Evolutionary conservation across 2,888 invertebrate species (phyloP), one percentile per base, ranked within the genome.

Genomic region (Diloba caeruleocephala): DNA sequence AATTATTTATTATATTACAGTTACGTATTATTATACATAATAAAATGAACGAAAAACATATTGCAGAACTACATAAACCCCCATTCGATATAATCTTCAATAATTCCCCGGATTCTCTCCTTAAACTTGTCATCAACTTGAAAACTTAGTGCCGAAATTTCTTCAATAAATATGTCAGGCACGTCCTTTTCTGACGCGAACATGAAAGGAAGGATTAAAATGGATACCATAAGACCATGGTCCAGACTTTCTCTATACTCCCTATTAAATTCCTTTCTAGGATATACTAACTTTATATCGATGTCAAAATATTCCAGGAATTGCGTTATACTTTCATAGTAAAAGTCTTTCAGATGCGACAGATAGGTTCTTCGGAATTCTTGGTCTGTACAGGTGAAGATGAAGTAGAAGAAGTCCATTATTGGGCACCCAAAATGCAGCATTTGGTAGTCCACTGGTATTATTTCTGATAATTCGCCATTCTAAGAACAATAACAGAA

Each of bases 391-490:
- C 75, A 58, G 1, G 48, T 48, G 28, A 77, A 78, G 9, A 87
- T 75, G 33, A 87, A 82, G 33, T 75, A 84, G 0, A 86, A 3
- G 1, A 88, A 65, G 33, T 88, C 88, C 3, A 69, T 28, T 0
- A 84, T 33, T 0, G 85, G 86, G 38, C 71, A 74, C 1, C 85
- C 85, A 43, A 71, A 81, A 57, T 76, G 56, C 0, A 78, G 42
- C 0, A 82, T 17, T 39, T 88, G 87, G 28, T 78, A 88, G 52
- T 88, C 88, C 0, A 83, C 66, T 15, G 78, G 63, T 17, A 85
- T 69, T 0, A 84, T 66, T 41, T 85, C 78, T 0, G 51, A 44
- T 15, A 78, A 50, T 34, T 68, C 66, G 12, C 74, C 79, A 4
- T 83, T 50, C 86, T 88, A 70, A n/a, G n/a, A 36, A 12, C 9